phyloP scores from a whole-genome alignment of 2,113 vertebrate species.

The Phylloscopus trochilus region DNA sequence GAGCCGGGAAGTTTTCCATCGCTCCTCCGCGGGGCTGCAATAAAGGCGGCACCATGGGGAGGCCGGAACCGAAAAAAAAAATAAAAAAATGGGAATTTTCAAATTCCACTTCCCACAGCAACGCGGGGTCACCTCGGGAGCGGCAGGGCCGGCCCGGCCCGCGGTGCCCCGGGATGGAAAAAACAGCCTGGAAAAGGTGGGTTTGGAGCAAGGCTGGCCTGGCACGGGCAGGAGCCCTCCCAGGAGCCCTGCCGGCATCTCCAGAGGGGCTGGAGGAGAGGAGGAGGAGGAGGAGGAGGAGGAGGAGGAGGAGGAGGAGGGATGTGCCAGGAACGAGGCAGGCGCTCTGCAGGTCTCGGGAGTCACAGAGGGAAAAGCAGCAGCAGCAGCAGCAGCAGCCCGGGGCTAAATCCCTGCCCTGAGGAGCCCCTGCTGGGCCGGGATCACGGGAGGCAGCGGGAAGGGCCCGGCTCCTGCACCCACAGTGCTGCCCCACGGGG shows the following conservation, averaged over 20 bases:
- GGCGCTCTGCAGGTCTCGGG: fast-evolving
- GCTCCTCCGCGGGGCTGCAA: neutral
- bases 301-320: neutral
- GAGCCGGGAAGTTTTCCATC: neutral
- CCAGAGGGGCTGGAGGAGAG: neutral
- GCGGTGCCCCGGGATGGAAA: fast-evolving
- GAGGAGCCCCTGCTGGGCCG: neutral
- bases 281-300: too few species aligned
- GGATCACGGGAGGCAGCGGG: fast-evolving
- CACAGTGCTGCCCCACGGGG: neutral
- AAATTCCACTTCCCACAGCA: neutral
- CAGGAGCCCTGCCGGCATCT: neutral
- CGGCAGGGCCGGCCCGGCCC: neutral
- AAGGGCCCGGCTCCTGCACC: fast-evolving
- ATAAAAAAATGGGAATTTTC: neutral
- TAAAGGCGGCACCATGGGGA: neutral
- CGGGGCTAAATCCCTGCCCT: neutral
- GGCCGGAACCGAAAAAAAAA: neutral
- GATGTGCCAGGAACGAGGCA: neutral
- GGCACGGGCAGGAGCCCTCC: neutral
- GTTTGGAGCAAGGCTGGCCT: neutral
- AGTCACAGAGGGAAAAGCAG: too few species aligned
- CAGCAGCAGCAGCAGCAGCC: neutral
- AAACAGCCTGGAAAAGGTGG: neutral
- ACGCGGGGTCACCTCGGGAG: neutral